A percentile compares a stretch with the other conserved stretches of the same genome.
These are phyloP conservation scores for Andrena fulva DNA, from an alignment of 2,888 invertebrate species.

Conservation along the genomic window DNA sequence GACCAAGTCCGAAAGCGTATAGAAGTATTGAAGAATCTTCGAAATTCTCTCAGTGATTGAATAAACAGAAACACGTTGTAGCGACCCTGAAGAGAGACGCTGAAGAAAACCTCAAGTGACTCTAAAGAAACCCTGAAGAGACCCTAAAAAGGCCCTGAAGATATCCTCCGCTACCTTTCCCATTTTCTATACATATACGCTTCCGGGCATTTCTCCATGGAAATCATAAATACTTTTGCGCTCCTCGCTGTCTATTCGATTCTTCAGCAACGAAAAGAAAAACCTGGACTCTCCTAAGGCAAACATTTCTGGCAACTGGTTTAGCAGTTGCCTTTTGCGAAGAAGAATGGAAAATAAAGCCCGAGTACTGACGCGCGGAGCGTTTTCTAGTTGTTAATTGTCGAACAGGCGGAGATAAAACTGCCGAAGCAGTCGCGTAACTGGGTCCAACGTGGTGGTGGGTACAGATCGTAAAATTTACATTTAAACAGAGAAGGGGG, in stretches of 20 bases:
- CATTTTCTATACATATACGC: no score
- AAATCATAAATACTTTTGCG: neutral
- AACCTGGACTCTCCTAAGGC: neutral
- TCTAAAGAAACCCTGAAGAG: neutral
- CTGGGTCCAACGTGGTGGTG: conserved; percentile 79
- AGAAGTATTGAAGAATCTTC: neutral
- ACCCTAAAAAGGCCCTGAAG: neutral
- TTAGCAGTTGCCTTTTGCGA: neutral
- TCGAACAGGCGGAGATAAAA: conserved; percentile 36
- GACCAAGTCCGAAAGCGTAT: neutral
- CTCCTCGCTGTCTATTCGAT: neutral
- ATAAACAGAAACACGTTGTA: neutral
- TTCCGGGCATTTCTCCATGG: neutral
- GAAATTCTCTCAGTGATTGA: neutral
- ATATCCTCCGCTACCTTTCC: no score
- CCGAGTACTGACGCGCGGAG: conserved; percentile 42
- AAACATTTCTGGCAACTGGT: neutral
- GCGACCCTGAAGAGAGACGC: neutral
- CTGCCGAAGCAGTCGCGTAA: conserved; percentile 68
- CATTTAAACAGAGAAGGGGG: conserved; percentile 56
- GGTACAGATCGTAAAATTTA: conserved; percentile 75
- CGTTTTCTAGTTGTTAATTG: conserved; percentile 64
- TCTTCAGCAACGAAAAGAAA: conserved; percentile 4
- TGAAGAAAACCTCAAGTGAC: neutral
- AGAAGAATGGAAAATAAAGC: neutral